Conservation (phyloP, 2,113 vertebrate species). For the Pavo muticus region DNA sequence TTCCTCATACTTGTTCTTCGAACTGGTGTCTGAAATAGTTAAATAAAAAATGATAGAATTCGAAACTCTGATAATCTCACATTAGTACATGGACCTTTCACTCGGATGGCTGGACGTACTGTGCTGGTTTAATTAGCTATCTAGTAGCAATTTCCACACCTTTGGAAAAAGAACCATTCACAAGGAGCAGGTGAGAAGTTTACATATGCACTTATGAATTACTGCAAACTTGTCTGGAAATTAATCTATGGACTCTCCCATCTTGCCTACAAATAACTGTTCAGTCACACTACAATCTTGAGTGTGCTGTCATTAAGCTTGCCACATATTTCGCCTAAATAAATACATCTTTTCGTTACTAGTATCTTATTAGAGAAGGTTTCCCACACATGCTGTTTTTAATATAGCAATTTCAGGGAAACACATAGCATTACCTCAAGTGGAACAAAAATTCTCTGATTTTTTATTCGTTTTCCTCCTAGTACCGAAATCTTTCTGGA, state of each 20-base stretch:
- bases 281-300: not conserved
- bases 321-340: not conserved
- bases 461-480: not conserved
- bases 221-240: not conserved
- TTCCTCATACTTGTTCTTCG: not conserved
- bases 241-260: not conserved
- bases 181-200: not conserved
- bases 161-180: not conserved
- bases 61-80: not conserved
- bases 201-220: not conserved
- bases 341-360: constrained; percentile 4
- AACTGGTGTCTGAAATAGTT: not conserved
- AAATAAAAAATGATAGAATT: not conserved
- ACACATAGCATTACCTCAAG: not conserved
- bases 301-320: not conserved
- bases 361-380: not conserved
- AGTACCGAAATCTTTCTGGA: not conserved
- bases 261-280: not conserved
- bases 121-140: not conserved
- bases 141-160: not conserved
- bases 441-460: not conserved
- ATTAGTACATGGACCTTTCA: not conserved
- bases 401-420: not conserved
- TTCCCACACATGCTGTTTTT: constrained; percentile 14
- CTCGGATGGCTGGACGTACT: not conserved